phyloP scores from a whole-genome alignment of 1,140 invertebrate species.

The Zaprionus tsacasi region DNA sequence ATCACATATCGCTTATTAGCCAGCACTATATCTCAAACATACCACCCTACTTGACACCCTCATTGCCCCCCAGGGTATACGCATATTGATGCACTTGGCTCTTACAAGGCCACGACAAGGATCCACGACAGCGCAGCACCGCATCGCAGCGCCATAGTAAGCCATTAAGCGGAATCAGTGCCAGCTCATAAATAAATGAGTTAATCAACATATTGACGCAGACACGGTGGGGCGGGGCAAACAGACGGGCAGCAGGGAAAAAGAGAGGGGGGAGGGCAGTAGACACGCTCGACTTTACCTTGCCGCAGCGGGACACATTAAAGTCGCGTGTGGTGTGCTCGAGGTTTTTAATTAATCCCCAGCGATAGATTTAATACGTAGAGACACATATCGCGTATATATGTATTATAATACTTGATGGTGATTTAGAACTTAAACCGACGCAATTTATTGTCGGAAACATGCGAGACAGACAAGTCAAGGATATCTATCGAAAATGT shows the following conservation, averaged over 20 bases:
- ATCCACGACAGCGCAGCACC: slow-evolving; percentile 14
- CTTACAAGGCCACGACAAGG: slow-evolving; percentile 18
- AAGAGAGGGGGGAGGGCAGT: no score
- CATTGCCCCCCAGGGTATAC: slow-evolving; percentile 22
- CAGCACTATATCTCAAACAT: neutral
- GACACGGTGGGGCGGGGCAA: slow-evolving; percentile 24
- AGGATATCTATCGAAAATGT: slow-evolving; percentile 19
- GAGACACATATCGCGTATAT: slow-evolving; percentile 1
- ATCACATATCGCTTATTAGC: no score
- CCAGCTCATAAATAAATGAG: slow-evolving; percentile 78
- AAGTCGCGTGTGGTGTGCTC: slow-evolving; percentile 1
- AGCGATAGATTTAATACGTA: slow-evolving; percentile 15
- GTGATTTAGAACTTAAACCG: slow-evolving; percentile 15
- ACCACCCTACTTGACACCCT: neutral
- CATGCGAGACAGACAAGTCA: slow-evolving; percentile 10
- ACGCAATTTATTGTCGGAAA: neutral
- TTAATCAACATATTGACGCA: slow-evolving; percentile 80
- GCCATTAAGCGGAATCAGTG: slow-evolving; percentile 76
- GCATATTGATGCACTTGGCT: slow-evolving; percentile 58
- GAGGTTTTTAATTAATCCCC: slow-evolving; percentile 38
- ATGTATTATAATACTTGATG: no score
- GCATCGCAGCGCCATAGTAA: slow-evolving; percentile 47
- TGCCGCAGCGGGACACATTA: slow-evolving; percentile 35
- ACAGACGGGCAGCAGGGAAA: neutral
- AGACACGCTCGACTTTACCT: slow-evolving; percentile 26